A percentile compares a stretch with the other conserved stretches of the same genome.
Conservation (phyloP, 2,113 vertebrate species). For the Chaetorhynchus papuensis region DNA sequence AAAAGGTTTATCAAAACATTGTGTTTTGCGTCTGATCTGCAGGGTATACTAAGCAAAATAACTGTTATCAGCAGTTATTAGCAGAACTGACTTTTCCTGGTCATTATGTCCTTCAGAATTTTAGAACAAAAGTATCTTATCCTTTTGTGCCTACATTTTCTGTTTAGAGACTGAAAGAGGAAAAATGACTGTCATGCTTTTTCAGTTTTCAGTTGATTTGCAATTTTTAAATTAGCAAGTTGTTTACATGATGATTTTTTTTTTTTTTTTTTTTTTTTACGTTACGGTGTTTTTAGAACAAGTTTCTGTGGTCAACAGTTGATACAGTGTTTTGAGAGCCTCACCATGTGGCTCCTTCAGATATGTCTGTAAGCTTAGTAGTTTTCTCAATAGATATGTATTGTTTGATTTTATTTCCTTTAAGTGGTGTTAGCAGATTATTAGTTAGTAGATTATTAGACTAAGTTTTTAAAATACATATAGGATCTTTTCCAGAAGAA, state of each 20-base stretch:
- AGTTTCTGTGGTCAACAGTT: neutral
- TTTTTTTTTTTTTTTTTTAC: neutral
- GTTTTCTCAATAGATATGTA: neutral
- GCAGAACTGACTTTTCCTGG: neutral
- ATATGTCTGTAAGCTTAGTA: neutral
- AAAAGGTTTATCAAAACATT: neutral
- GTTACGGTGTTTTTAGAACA: rapidly evolving
- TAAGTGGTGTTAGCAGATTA: neutral
- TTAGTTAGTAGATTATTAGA: too few relatives aligned
- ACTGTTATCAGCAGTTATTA: neutral
- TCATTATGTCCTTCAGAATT: neutral
- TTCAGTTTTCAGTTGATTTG: neutral
- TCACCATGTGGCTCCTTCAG: neutral
- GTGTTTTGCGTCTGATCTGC: neutral
- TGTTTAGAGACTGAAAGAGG: neutral
- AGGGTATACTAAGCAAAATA: neutral
- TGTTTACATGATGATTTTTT: neutral
- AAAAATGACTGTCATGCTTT: neutral
- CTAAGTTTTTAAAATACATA: neutral
- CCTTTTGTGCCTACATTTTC: neutral
- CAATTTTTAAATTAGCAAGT: neutral
- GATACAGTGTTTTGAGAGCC: neutral
- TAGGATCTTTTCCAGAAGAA: neutral
- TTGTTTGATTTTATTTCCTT: neutral
- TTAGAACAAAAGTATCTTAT: neutral